Percentiles rank a stretch among this genome's conserved stretches.
phyloP scores from a whole-genome alignment of 1,140 invertebrate species.

The Gryon sp. region DNA sequence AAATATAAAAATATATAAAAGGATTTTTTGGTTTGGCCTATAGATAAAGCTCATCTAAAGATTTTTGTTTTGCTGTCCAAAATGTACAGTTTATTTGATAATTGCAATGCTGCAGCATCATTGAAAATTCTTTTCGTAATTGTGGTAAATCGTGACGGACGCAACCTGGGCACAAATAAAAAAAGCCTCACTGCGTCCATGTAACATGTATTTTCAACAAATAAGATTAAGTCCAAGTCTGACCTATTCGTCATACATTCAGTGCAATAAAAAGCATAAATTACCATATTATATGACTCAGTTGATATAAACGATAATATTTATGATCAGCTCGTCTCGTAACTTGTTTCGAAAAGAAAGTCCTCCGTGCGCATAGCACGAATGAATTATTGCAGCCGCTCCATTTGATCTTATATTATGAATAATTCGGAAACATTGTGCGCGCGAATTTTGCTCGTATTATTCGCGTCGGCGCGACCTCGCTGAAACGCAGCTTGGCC shows the following conservation, averaged over 20 bases:
- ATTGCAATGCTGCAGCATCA: constrained; percentile 42
- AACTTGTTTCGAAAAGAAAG: constrained; percentile 64
- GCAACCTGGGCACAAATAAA: constrained; percentile 36
- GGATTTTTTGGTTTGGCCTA: no score
- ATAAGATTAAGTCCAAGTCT: constrained; percentile 51
- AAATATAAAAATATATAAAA: no score
- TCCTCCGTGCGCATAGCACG: constrained; percentile 51
- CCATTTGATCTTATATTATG: constrained; percentile 64
- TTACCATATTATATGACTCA: constrained; percentile 64
- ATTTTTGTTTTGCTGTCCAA: no score
- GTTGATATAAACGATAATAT: constrained; percentile 64
- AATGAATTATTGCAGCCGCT: constrained; percentile 62
- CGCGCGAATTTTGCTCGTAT: constrained; percentile 55
- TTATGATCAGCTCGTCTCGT: constrained; percentile 63
- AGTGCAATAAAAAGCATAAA: constrained; percentile 64
- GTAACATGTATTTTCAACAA: constrained; percentile 53
- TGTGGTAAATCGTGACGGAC: constrained; percentile 49
- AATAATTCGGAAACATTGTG: constrained; percentile 64
- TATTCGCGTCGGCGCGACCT: constrained; percentile 44
- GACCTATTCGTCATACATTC: constrained; percentile 63
- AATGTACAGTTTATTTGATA: constrained; percentile 54
- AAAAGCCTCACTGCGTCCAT: constrained; percentile 12
- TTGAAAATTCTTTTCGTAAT: constrained; percentile 56
- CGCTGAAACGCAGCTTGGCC: constrained; percentile 33
- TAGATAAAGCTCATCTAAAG: no score